Evolutionary conservation across 2,888 invertebrate species (phyloP).

Genomic region (Shargacucullia verbasci): DNA sequence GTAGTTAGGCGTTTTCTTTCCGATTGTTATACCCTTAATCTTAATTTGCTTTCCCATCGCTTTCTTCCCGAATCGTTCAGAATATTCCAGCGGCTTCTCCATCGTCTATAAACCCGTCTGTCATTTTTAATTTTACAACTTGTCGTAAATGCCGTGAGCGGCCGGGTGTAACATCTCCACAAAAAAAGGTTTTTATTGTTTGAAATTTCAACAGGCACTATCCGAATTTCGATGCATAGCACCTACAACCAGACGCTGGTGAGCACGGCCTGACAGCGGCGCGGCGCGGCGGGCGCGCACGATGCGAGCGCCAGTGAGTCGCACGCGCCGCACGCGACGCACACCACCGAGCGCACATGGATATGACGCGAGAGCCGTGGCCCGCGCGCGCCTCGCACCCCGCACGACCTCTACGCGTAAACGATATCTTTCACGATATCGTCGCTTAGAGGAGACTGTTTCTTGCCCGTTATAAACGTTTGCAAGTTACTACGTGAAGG

Average conservation of each 20-base stretch:
- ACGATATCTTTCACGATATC: conserved; percentile 12
- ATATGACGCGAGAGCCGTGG: conserved; percentile 56
- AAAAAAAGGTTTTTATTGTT: background rate
- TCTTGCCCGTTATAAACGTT: conserved; percentile 37
- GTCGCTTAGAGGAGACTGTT: conserved; percentile 13
- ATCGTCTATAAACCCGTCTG: conserved; percentile 31
- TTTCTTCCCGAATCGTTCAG: conserved; percentile 48
- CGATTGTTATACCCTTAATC: conserved; percentile 49
- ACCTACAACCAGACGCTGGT: conserved; percentile 83
- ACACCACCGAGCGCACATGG: conserved; percentile 55
- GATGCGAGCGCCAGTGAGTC: conserved; percentile 56
- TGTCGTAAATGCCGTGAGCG: conserved; percentile 33
- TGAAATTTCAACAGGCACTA: conserved; percentile 74
- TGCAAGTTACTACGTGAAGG: conserved; percentile 26
- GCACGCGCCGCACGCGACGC: conserved; percentile 51
- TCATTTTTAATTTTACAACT: conserved; percentile 33
- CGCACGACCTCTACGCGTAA: conserved; percentile 82
- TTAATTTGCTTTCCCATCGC: conserved; percentile 55
- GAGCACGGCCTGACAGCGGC: conserved; percentile 81
- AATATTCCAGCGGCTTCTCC: conserved; percentile 42
- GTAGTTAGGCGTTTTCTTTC: conserved; percentile 74
- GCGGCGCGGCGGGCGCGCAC: conserved; percentile 67
- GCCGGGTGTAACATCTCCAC: conserved; percentile 13
- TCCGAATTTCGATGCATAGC: conserved; percentile 86
- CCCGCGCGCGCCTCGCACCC: conserved; percentile 70